Percentiles rank a stretch among this genome's conserved stretches.
Evolutionary conservation across 37 sponge, comb jelly and placozoan species (phyloP).

Genomic region (Mnemiopsis leidyi): DNA sequence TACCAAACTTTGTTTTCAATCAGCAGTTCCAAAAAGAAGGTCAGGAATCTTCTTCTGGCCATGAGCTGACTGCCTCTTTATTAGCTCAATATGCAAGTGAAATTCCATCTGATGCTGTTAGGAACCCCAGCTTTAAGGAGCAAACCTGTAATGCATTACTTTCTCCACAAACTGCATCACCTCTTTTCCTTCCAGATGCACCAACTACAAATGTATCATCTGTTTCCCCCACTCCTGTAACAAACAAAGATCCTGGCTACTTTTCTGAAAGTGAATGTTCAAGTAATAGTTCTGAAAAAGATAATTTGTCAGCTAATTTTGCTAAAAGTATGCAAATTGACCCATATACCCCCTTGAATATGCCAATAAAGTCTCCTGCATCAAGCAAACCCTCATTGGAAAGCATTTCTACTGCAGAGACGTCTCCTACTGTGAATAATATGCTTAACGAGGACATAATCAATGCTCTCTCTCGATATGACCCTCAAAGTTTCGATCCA

Average conservation of each 20-base stretch:
- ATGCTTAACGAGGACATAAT: background rate
- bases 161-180: background rate
- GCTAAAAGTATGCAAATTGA: conserved; percentile 17
- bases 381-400: background rate
- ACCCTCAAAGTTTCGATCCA: conserved; percentile 19
- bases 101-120: background rate
- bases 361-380: background rate
- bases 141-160: background rate
- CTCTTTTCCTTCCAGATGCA: background rate
- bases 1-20: too few species aligned
- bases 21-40: background rate
- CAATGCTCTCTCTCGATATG: background rate
- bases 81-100: background rate
- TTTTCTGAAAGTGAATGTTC: conserved; percentile 61
- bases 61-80: background rate
- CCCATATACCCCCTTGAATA: background rate
- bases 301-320: background rate
- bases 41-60: background rate
- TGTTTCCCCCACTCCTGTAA: background rate
- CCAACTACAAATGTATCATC: background rate
- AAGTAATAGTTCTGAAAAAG: conserved; percentile 55
- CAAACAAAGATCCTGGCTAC: conserved; percentile 51
- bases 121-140: background rate
- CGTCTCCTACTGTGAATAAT: background rate
- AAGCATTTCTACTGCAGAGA: background rate